Evolutionary conservation across 2,888 invertebrate genomes (phyloP), one percentile per base, ranked within the genome.

Genomic region (Caenorhabditis macrosperma): DNA sequence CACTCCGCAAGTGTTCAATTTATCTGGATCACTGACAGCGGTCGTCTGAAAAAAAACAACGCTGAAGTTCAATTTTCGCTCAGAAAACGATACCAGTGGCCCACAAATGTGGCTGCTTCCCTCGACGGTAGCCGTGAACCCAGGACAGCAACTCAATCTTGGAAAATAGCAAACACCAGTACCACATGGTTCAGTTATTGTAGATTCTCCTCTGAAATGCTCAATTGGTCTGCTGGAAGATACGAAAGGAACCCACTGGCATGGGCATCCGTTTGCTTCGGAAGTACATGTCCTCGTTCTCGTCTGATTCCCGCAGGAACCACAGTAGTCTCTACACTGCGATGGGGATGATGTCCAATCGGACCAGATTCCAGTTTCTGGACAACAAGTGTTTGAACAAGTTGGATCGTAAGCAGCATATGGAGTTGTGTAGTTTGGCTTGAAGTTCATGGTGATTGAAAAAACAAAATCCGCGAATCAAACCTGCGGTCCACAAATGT

Each of bases 301-400:
- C 6, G 83, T 80, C 38, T 78, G 67, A 30, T 67, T 68, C 28
- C 82, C 86, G 33, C 86, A 86, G 2, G 81, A 80, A 22, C 86
- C 86, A 64, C 86, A 86, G 15, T 83, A 85, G 59, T 85, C 83
- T 61, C 52, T 48, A 78, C 48, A 78, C 38, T 50, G 63, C 9
- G 12, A 30, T n/a, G 55, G 69, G 24, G 41, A 52, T 0, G 28
- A 24, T 0, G 71, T 67, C 86, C 86, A 86, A 59, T 85, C 85
- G 1, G 83, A 77, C 85, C 85, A 85, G 1, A 84, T 79, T 28
- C 79, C 74, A 7, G 68, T 72, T 52, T 80, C 67, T 26, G 79
- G 54, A n/a, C 82, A 82, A 28, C 82, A 82, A 3, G 60, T 67
- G 26, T 22, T n/a, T 0, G 44, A 46, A 20, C 78, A 78, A 12